These are phyloP conservation scores for Lasiommata megera DNA, from an alignment of 2,888 invertebrate genomes.

Conservation along the genomic window DNA sequence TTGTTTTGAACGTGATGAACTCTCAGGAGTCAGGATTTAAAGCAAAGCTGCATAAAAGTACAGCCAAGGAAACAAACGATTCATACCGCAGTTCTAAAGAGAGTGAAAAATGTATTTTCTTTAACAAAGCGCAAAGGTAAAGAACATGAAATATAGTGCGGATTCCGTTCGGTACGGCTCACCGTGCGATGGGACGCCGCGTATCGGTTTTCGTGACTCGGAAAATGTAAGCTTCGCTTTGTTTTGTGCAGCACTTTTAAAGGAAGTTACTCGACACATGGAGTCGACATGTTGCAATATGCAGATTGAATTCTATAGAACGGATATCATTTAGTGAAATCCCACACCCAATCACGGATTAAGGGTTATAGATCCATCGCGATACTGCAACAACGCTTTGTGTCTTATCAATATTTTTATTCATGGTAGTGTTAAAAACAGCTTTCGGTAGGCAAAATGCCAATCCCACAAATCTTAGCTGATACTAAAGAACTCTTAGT, in stretches of 20 bases:
- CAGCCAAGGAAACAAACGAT: slow-evolving; percentile 40
- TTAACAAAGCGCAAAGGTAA: slow-evolving; percentile 76
- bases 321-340: too few species aligned
- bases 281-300: not conserved
- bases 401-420: too few species aligned
- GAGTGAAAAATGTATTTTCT: slow-evolving; percentile 79
- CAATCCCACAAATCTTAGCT: too few species aligned
- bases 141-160: slow-evolving; percentile 77
- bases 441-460: too few species aligned
- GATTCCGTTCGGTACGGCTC: slow-evolving; percentile 72
- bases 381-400: too few species aligned
- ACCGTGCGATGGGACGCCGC: slow-evolving; percentile 62
- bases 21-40: not conserved
- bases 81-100: slow-evolving; percentile 56
- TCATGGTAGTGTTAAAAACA: too few species aligned
- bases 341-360: too few species aligned
- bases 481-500: too few species aligned
- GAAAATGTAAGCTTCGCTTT: slow-evolving; percentile 59
- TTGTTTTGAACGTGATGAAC: not conserved
- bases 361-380: too few species aligned
- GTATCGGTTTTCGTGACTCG: slow-evolving; percentile 69
- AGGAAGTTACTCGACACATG: not conserved
- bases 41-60: slow-evolving; percentile 5
- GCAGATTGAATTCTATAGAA: too few species aligned
- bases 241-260: slow-evolving; percentile 5